Conservation (phyloP, 2,888 invertebrate species). For the Nomada fucata region DNA sequence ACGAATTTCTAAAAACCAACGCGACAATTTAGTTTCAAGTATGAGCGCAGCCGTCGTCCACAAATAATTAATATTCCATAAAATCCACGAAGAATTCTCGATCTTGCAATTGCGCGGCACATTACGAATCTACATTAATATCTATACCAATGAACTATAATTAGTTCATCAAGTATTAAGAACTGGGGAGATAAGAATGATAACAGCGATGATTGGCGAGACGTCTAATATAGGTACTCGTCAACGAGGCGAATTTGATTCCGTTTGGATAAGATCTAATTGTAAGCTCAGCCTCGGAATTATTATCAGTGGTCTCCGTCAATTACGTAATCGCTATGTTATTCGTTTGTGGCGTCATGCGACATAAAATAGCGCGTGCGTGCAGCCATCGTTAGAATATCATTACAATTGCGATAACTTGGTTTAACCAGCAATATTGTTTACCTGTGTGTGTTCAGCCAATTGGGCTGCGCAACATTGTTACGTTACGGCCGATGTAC, state of each 20-base stretch:
- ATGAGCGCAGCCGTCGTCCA: too few relatives aligned
- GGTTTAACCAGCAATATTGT: slow-evolving; percentile 37
- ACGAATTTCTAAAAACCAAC: background rate
- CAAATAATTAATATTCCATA: too few relatives aligned
- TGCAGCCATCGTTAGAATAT: background rate
- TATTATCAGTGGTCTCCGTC: slow-evolving; percentile 13
- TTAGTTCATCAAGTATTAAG: background rate
- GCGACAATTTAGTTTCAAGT: background rate
- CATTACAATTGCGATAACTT: slow-evolving; percentile 22
- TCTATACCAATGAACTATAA: background rate
- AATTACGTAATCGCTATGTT: slow-evolving; percentile 40
- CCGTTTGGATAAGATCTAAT: slow-evolving; percentile 2
- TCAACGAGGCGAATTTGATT: background rate
- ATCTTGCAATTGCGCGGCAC: background rate
- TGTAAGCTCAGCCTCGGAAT: background rate
- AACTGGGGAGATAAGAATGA: background rate
- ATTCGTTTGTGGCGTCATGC: slow-evolving; percentile 34
- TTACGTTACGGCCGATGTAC: slow-evolving; percentile 34
- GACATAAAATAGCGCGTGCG: slow-evolving; percentile 10
- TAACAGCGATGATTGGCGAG: background rate
- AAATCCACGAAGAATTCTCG: too few relatives aligned
- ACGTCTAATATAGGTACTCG: background rate
- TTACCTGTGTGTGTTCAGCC: slow-evolving; percentile 37
- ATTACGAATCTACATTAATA: background rate
- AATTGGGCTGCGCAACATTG: slow-evolving; percentile 21